phyloP scores from a whole-genome alignment of 2,113 vertebrate species.

The Muscicapa adusta region DNA sequence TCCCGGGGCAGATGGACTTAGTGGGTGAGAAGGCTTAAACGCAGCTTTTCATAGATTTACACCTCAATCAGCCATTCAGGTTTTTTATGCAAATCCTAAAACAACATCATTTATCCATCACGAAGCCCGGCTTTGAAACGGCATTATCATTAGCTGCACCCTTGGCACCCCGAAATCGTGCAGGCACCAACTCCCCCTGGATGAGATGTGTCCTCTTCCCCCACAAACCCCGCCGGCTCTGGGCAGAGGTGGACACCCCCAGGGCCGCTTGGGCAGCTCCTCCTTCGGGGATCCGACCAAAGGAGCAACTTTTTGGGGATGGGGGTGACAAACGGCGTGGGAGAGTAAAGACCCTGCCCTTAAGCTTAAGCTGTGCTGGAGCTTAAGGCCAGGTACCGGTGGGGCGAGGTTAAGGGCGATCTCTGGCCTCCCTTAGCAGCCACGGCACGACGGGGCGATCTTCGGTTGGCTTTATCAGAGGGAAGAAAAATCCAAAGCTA shows the following conservation, averaged over 20 bases:
- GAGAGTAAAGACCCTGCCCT: background rate
- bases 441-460: background rate
- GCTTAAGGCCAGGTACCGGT: background rate
- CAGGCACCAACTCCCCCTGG: background rate
- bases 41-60: conserved; percentile 77
- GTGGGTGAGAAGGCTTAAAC: conserved; percentile 72
- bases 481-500: background rate
- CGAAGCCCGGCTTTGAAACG: background rate
- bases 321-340: background rate
- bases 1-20: conserved; percentile 72
- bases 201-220: background rate
- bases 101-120: conserved; percentile 29
- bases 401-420: background rate
- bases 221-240: background rate
- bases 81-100: conserved; percentile 67
- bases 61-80: conserved; percentile 70
- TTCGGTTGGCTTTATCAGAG: background rate
- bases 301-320: background rate
- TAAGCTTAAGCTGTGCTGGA: background rate
- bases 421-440: background rate
- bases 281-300: background rate
- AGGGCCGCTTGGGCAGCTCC: background rate
- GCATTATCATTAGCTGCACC: background rate
- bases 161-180: background rate
- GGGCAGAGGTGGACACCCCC: too few relatives aligned